These are phyloP conservation scores for Montipora cactus DNA, from an alignment of 64 coral and sea anemone genomes.

Conservation along the genomic window DNA sequence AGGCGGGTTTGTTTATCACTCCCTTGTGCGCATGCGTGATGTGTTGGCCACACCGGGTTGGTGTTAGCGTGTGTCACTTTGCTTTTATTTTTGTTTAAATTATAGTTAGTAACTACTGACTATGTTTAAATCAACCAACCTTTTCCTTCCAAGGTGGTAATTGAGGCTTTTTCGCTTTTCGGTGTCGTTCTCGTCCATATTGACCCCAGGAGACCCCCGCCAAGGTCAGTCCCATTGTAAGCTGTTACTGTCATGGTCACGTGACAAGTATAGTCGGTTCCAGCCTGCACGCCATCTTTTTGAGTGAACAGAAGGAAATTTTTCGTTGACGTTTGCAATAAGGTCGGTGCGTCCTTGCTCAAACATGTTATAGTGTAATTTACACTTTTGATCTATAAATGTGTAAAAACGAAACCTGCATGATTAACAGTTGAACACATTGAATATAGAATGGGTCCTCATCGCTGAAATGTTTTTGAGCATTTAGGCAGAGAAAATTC, in stretches of 20 bases:
- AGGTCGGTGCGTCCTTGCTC: constrained; percentile 73
- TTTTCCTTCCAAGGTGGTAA: constrained; percentile 96
- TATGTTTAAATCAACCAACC: constrained; percentile 27
- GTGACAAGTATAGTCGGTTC: constrained; percentile 93
- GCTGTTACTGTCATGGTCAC: constrained; percentile 86
- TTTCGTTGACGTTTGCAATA: constrained; percentile 49
- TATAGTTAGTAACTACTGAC: too few relatives aligned
- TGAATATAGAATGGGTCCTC: not conserved
- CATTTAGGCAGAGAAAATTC: too few relatives aligned
- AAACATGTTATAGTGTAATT: constrained; percentile 86
- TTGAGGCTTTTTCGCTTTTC: constrained; percentile 75
- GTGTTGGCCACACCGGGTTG: too few relatives aligned
- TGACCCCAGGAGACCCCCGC: constrained; percentile 52
- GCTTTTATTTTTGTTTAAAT: too few relatives aligned
- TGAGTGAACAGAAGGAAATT: constrained; percentile 55
- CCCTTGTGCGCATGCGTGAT: too few relatives aligned
- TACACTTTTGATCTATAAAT: constrained; percentile 40
- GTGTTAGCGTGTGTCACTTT: too few relatives aligned
- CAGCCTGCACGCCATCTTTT: constrained; percentile 80
- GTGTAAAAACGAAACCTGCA: not conserved
- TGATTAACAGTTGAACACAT: not conserved
- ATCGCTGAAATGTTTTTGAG: not conserved
- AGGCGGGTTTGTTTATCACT: too few relatives aligned
- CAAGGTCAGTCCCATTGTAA: constrained; percentile 77
- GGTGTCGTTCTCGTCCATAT: constrained; percentile 79